Base-by-base conservation (phyloP, 1,140 invertebrate genomes). In the Cydia strobilella region DNA sequence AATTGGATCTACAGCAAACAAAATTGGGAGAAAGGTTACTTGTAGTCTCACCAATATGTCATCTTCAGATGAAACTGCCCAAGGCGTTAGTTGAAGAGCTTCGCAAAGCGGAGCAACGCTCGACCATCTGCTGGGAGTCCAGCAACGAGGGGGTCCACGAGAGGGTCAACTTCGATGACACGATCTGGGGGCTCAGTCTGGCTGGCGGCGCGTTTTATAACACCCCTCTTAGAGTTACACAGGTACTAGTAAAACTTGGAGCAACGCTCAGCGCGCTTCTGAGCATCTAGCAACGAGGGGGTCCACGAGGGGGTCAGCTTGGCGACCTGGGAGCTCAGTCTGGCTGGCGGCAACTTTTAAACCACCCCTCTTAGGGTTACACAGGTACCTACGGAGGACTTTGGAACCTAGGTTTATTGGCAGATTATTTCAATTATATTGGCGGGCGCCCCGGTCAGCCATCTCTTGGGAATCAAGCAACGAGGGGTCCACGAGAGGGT, bases 131-230 rank as follows among this genome's bases (percentile, higher is more conserved):
- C 7, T 83, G 82, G 82, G 78, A 83, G 75, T 83, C 80, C 1
- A 59, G 42, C 20, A 83, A 83, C 63, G 82, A 81, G 42, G 82
- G 82, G 13, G 78, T 83, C 18, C 82, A 83, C 72, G 82, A 83
- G 71, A 78, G 76, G 76, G 80, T 83, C 69, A 83, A 78, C 74
- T 83, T 83, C 76, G 80, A 83, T n/a, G 82, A 83, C 76, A 77
- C 82, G 62, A 81, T 83, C 18, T 83, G 82, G 82, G 82, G 82
- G 0, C 81, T 83, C 74, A 77, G 81, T 54, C 59, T 83, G 20
- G 82, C 78, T 23, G 82, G 82, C 4, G 82, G 82, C 10, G 10
- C 75, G 3, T 76, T 76, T 59, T 83, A 83, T 42, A 77, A 79
- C 42, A 80, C 75, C 7, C 82, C 82, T 4, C 73, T 83, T 42